Base-by-base conservation (phyloP, 1,140 invertebrate genomes). In the Bombyx mandarina region DNA sequence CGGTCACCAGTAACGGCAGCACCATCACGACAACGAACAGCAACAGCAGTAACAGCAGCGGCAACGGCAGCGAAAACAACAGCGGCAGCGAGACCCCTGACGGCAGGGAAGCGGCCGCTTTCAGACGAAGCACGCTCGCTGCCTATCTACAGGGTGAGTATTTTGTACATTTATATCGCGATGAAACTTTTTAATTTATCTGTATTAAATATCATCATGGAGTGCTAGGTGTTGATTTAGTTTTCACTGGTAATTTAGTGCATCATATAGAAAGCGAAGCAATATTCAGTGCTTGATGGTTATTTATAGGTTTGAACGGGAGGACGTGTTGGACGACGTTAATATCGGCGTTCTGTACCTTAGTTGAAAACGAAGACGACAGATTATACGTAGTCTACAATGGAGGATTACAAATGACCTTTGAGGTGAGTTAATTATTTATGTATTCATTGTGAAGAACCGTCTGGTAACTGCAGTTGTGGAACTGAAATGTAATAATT, bases 291-390 rank as follows among this genome's bases (percentile, higher is more conserved):
- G 4, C 26, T 35, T 35, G 26, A 0, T 35, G 26, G 26, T 35
- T 51, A 51, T 8, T 35, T 51, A 22, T 89, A 95, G 89, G 93
- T 70, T 82, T 97, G 43, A 95, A 97, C 78, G 94, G 94, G 2
- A 88, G 95, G 62, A 94, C 94, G 0, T 93, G 92, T 82, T 97
- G 95, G 96, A 93, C 95, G 48, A 98, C 96, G 43, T 88, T 98
- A 7, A 96, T 98, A 75, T 94, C 94, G 57, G 95, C 95, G 49
- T 92, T 97, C 61, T 91, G 93, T 75, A 96, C 96, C 63, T 86
- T 98, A 7, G 92, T 98, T 22, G 96, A 97, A 75, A 94, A 92
- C 10, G 94, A 95, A 64, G 96, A 98, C 63, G 97, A 98, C 85
- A 91, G 94, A 70, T 82, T 97, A 26, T 94, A 95, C 71, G 94